Evolutionary conservation across 2,797 vertebrate genomes (phyloP).

Genomic region (Xenops minutus): DNA sequence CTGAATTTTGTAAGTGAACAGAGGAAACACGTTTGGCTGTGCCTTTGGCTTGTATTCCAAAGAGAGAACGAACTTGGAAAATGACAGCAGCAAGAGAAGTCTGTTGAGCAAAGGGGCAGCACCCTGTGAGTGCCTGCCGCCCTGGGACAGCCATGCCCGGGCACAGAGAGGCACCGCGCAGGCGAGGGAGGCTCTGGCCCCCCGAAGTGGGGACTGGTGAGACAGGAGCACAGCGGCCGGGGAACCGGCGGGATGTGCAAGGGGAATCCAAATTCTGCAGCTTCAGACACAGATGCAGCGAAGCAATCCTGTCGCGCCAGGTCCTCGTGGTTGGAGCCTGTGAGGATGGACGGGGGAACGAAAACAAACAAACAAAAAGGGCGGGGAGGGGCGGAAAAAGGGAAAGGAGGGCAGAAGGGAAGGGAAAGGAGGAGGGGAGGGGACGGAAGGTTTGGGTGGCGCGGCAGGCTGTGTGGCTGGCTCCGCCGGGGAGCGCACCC

Average conservation of each 20-base stretch:
- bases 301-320: neutral
- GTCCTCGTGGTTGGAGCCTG: neutral
- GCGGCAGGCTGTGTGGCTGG: too few species aligned
- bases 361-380: neutral
- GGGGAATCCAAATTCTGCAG: neutral
- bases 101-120: neutral
- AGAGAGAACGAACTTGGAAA: neutral
- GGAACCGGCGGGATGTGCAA: neutral
- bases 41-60: neutral
- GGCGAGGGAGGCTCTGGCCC: neutral
- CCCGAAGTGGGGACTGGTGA: rapidly evolving
- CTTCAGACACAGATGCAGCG: neutral
- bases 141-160: rapidly evolving
- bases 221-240: neutral
- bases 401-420: rapidly evolving
- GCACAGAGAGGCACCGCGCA: rapidly evolving
- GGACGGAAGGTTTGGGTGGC: too few species aligned
- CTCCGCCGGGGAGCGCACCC: too few species aligned
- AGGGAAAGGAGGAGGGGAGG: too few species aligned
- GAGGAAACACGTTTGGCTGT: neutral
- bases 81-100: too few species aligned
- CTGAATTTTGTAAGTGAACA: neutral
- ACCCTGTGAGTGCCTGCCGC: neutral
- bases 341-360: neutral
- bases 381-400: too few species aligned